Evolutionary conservation across 2,797 vertebrate genomes (phyloP).

Genomic region (Scyliorhinus canicula): DNA sequence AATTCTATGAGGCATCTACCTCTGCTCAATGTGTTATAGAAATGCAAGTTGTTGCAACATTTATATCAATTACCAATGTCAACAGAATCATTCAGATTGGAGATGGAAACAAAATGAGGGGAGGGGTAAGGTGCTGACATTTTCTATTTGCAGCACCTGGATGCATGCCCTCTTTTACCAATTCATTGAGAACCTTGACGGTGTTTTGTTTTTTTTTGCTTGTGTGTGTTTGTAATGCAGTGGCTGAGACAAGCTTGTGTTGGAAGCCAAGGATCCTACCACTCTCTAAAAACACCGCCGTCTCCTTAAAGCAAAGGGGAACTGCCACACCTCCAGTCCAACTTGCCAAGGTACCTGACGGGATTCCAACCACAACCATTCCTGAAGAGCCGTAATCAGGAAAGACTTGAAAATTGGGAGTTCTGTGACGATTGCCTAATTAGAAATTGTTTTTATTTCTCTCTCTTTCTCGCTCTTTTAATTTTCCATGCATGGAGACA

Average conservation of each 20-base stretch:
- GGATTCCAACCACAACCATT: background rate
- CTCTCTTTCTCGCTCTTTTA: background rate
- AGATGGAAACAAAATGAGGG: background rate
- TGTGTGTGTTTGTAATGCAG: constrained; percentile 41
- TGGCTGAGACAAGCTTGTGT: constrained; percentile 60
- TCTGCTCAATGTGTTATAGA: background rate
- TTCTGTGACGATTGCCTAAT: constrained; percentile 15
- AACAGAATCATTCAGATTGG: background rate
- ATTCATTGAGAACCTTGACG: background rate
- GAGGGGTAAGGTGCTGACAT: background rate
- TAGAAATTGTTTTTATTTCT: background rate
- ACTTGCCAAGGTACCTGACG: background rate
- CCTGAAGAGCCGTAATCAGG: constrained; percentile 10
- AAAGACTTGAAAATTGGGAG: constrained; percentile 8
- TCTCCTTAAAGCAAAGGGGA: constrained; percentile 56
- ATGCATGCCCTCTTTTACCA: background rate
- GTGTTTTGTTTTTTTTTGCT: background rate
- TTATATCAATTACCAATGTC: background rate
- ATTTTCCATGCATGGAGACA: constrained; percentile 53
- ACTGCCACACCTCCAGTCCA: background rate
- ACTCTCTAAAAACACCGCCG: constrained; percentile 65
- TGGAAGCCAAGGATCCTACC: constrained; percentile 66
- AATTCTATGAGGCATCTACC: background rate
- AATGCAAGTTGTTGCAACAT: background rate
- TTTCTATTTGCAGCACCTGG: background rate